These are phyloP conservation scores for Dromas ardeola DNA, from an alignment of 2,113 vertebrate genomes.

Conservation along the genomic window DNA sequence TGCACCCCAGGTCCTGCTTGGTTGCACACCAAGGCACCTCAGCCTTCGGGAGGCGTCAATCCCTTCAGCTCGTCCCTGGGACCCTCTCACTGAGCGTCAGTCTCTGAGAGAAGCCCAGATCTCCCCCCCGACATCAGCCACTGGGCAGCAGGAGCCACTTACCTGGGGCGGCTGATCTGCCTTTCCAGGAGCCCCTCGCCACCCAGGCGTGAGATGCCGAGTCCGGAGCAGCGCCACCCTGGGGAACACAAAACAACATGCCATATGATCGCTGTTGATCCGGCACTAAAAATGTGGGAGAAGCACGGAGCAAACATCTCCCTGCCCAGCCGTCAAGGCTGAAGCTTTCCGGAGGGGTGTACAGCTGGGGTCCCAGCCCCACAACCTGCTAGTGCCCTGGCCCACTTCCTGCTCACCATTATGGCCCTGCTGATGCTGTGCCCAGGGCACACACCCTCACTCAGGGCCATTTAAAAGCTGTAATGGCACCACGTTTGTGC, in stretches of 20 bases:
- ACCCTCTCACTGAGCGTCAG: background rate
- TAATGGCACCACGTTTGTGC: background rate
- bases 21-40: background rate
- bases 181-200: background rate
- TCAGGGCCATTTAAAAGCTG: background rate
- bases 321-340: background rate
- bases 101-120: background rate
- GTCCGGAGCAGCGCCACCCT: background rate
- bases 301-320: background rate
- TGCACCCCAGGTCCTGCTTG: background rate
- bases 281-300: rapidly evolving
- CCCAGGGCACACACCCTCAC: background rate
- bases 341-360: background rate
- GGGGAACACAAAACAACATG: background rate
- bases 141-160: background rate
- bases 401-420: background rate
- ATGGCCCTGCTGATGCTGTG: background rate
- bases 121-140: background rate
- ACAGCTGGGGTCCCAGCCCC: rapidly evolving
- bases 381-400: background rate
- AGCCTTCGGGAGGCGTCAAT: background rate
- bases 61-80: background rate
- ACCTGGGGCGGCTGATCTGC: background rate
- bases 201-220: rapidly evolving
- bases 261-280: rapidly evolving